Evolutionary conservation across 2,888 invertebrate species (phyloP).

Genomic region (Ectobius pallidus): DNA sequence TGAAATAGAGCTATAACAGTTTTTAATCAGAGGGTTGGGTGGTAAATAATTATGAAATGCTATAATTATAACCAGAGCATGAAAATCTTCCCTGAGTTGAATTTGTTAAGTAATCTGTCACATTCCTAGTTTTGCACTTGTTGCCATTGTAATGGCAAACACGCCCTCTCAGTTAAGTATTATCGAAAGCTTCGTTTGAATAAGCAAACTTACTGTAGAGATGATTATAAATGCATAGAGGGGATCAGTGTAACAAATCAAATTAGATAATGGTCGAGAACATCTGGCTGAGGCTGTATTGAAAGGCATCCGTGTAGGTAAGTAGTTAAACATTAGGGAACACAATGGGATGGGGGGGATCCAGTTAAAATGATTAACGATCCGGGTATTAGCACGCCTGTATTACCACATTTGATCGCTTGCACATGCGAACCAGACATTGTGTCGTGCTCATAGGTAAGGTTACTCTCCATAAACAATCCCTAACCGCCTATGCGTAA

Average conservation of each 20-base stretch:
- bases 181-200: too few species aligned
- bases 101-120: too few species aligned
- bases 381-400: constrained; percentile 17
- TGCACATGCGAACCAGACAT: constrained; percentile 24
- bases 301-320: constrained; percentile 15
- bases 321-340: background rate
- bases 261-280: constrained; percentile 14
- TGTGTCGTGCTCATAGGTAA: background rate
- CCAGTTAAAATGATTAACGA: constrained; percentile 21
- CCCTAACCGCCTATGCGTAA: background rate
- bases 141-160: too few species aligned
- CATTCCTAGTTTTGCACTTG: too few species aligned
- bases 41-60: too few species aligned
- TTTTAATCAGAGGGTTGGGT: too few species aligned
- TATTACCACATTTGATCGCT: constrained; percentile 20
- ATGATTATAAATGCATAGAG: too few species aligned
- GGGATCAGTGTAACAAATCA: constrained; percentile 27
- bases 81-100: too few species aligned
- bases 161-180: too few species aligned
- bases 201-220: too few species aligned
- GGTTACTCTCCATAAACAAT: constrained; percentile 15
- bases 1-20: too few species aligned
- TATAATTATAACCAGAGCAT: too few species aligned
- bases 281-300: constrained; percentile 20
- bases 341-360: background rate